Conservation (phyloP, 2,888 invertebrate genomes). For the Apocheima hispidaria region DNA sequence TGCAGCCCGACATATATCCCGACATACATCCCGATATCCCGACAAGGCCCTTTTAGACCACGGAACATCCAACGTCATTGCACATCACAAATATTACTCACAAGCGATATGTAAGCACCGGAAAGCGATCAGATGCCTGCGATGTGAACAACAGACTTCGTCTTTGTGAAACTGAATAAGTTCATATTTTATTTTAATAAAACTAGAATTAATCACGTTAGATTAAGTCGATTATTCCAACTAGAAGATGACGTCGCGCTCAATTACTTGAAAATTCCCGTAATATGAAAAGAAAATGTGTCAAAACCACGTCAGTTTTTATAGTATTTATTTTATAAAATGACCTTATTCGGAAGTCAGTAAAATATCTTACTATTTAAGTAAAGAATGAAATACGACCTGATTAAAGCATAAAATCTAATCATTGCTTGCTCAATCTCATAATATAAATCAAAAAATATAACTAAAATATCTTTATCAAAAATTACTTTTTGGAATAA, state of each 20-base stretch:
- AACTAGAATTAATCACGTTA: too few relatives aligned
- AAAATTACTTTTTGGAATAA: neutral
- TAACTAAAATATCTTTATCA: neutral
- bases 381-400: too few relatives aligned
- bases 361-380: too few relatives aligned
- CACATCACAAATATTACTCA: conserved; percentile 18
- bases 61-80: conserved; percentile 27
- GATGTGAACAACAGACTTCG: neutral
- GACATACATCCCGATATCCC: conserved; percentile 30
- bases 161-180: neutral
- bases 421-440: too few relatives aligned
- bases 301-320: too few relatives aligned
- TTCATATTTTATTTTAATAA: neutral
- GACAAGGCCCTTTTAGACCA: conserved; percentile 64
- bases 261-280: too few relatives aligned
- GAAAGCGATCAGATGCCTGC: neutral
- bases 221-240: too few relatives aligned
- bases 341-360: too few relatives aligned
- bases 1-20: conserved; percentile 40
- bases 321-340: too few relatives aligned
- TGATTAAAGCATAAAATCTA: too few relatives aligned
- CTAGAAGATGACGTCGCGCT: too few relatives aligned
- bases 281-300: too few relatives aligned
- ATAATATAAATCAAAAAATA: neutral
- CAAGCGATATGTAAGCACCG: neutral